Percentiles rank a stretch among this genome's conserved stretches.
phyloP scores from a whole-genome alignment of 2,888 invertebrate genomes.

The Luperina nickerlii region DNA sequence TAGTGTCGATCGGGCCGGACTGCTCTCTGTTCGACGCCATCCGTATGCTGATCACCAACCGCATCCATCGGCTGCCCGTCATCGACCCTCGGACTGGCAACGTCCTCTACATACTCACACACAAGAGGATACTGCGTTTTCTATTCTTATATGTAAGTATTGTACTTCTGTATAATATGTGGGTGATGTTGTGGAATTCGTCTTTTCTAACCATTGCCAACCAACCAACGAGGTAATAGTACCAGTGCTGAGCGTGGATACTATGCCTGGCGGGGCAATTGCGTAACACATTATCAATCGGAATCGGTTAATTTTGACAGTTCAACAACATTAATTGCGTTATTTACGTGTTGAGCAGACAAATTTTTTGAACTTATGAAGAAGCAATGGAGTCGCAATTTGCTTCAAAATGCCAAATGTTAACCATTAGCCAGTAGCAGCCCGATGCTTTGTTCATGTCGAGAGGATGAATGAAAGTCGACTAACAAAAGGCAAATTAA shows the following conservation, averaged over 20 bases:
- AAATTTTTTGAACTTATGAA: no score
- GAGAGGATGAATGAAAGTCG: no score
- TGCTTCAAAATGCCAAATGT: not conserved
- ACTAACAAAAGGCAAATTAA: no score
- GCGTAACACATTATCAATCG: no score
- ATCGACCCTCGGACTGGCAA: constrained; percentile 98
- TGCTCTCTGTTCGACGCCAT: constrained; percentile 98
- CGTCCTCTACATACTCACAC: constrained; percentile 99
- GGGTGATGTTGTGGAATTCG: not conserved
- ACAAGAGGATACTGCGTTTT: constrained; percentile 99
- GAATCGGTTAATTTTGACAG: no score
- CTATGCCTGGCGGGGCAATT: not conserved
- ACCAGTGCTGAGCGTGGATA: not conserved
- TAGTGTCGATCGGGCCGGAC: constrained; percentile 98
- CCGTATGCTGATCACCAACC: constrained; percentile 96
- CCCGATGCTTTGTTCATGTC: no score
- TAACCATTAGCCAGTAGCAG: no score
- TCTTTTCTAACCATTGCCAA: not conserved
- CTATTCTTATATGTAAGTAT: constrained; percentile 98
- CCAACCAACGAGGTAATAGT: not conserved
- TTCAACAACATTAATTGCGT: no score
- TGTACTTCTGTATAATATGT: not conserved
- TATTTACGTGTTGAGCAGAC: no score
- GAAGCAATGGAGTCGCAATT: no score
- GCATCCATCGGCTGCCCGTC: constrained; percentile 99